Percentiles rank a stretch among this genome's conserved stretches.
Conservation (phyloP, 1,140 invertebrate species). For the Lerema accius region DNA sequence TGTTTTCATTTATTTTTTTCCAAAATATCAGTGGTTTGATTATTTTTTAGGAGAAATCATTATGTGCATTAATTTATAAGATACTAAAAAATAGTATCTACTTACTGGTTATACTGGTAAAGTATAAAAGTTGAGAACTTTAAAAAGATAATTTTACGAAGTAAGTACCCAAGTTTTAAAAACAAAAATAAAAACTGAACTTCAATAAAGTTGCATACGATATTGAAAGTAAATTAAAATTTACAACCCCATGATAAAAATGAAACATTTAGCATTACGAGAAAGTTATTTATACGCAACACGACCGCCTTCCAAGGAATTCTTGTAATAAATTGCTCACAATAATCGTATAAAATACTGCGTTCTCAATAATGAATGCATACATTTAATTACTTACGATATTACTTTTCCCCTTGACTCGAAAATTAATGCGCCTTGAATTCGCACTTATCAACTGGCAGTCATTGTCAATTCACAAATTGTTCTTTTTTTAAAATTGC, state of each 20-base stretch:
- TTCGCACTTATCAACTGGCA: constrained; percentile 43
- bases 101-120: too few relatives aligned
- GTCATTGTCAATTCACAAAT: constrained; percentile 42
- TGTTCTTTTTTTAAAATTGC: constrained; percentile 25
- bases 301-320: constrained; percentile 48
- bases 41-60: too few relatives aligned
- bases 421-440: constrained; percentile 46
- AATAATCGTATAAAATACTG: constrained; percentile 49
- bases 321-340: constrained; percentile 45
- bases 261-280: constrained; percentile 25
- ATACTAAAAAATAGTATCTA: too few relatives aligned
- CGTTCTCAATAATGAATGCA: constrained; percentile 41
- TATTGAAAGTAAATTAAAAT: constrained; percentile 26
- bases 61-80: too few relatives aligned
- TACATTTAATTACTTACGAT: constrained; percentile 50
- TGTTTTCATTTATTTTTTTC: too few relatives aligned
- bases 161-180: too few relatives aligned
- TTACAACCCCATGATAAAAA: constrained; percentile 23
- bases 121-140: too few relatives aligned
- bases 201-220: too few relatives aligned
- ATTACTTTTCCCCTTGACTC: constrained; percentile 48
- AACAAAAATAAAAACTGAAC: too few relatives aligned
- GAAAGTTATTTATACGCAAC: constrained; percentile 29
- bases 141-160: too few relatives aligned
- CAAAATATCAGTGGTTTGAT: too few relatives aligned